Evolutionary conservation across 1,140 invertebrate genomes (phyloP), one percentile per base, ranked within the genome.

Genomic region (Heliconius nattereri): DNA sequence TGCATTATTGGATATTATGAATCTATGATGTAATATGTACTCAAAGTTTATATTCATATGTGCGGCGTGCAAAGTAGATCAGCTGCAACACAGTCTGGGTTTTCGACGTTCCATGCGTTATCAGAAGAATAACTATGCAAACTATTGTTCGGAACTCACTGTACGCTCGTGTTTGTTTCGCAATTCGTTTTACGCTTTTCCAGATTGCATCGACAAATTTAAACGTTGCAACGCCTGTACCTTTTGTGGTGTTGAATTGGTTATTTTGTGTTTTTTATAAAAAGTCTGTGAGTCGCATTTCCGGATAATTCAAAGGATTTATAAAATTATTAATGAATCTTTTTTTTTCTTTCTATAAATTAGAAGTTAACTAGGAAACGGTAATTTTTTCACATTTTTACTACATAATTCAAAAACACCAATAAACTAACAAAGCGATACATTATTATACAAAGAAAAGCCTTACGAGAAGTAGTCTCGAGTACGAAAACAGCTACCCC

Each of bases 71-170:
- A n/a, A 76, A 80, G 54, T 81, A 73, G 57, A 81, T 74, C 72
- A 74, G 75, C 75, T 78, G 79, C 29, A 77, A 73, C 71, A 52
- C 54, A 40, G 49, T 13, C 19, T 23, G 37, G 76, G 75, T 75
- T 70, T 78, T 45, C 76, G 73, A 60, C 73, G 45, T 76, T 57
- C 35, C 66, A 74, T 73, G 45, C 60, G 79, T 81, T 81, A 81
- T 81, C 75, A 71, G 76, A 81, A 82, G 72, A 76, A 82, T 82
- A 78, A 79, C 75, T 76, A 78, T 60, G 78, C 75, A 71, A 73
- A 78, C 80, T 78, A 84, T 81, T 79, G 75, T 84, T 83, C 76
- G 54, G 57, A 78, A 81, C 77, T 82, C 37, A 40, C 23, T 76
- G 71, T 32, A 72, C 76, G 77, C 74, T 73, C 73, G 29, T 75